Evolutionary conservation across 2,888 invertebrate genomes (phyloP), one percentile per base, ranked within the genome.

Genomic region (Escarpia spicata): DNA sequence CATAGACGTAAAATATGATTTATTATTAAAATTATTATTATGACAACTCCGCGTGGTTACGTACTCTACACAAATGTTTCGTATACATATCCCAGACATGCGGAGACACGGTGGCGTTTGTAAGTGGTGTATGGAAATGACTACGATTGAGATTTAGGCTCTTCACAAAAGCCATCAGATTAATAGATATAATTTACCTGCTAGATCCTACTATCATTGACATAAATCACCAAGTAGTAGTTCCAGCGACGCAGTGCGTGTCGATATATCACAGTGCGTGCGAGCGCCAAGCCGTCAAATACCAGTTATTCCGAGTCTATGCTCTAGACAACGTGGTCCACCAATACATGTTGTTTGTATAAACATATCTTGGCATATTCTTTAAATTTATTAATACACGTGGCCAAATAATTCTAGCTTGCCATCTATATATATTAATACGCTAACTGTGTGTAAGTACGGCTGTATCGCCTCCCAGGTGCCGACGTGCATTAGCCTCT

Each of bases 121-220:
- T n/a, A 26, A 75, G 26, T n/a, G n/a, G 75, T 75, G 26, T 26
- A 75, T 75, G n/a, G 75, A 75, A 26, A 75, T 26, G n/a, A 75
- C 75, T 26, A 26, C 26, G 15, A 75, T 75, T 75, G 75, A 75
- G 75, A 26, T 75, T 26, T 75, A 26, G 75, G n/a, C 19, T 26
- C 26, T 75, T 6, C 75, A 75, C 75, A 75, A 75, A 75, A 75
- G 75, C 75, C 26, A 26, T 15, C 75, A 75, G 75, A 75, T 75
- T 75, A 75, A 75, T 75, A n/a, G 75, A 75, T 26, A 75, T 75
- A 75, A 75, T 75, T 75, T 75, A 75, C 75, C 75, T 75, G 75
- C 75, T 75, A 26, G 75, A 75, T 75, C 75, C n/a, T 6, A 75
- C 75, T 26, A 75, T 26, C 26, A 75, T 75, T 75, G 75, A 26